phyloP scores from a whole-genome alignment of 2,888 invertebrate species.

The Zaprionus bogoriensis region DNA sequence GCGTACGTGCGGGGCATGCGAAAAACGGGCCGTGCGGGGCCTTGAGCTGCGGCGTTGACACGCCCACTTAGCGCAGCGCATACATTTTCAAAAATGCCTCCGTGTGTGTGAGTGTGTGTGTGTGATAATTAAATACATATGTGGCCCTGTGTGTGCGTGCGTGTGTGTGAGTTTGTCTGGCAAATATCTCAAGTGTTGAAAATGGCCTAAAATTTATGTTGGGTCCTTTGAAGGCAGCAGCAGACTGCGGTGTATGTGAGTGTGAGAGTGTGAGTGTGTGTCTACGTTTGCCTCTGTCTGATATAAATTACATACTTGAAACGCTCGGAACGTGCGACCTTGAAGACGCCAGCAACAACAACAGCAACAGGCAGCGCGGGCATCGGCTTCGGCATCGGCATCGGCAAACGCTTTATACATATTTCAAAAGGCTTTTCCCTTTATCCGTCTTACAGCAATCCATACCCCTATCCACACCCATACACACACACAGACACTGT shows the following conservation, averaged over 20 bases:
- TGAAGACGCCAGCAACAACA: slow-evolving; percentile 26
- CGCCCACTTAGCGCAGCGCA: slow-evolving; percentile 49
- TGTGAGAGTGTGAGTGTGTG: not conserved
- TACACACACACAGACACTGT: slow-evolving; percentile 53
- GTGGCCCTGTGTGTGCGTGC: not conserved
- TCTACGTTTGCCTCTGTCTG: slow-evolving; percentile 17
- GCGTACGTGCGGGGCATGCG: slow-evolving; percentile 60
- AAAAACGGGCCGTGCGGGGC: slow-evolving; percentile 10
- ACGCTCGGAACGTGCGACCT: slow-evolving; percentile 55
- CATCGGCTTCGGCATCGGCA: not conserved
- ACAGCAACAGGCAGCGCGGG: no score
- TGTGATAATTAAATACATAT: slow-evolving; percentile 41
- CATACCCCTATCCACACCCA: not conserved
- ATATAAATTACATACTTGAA: slow-evolving; percentile 56
- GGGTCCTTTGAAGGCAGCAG: slow-evolving; percentile 1
- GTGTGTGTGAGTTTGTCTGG: slow-evolving; percentile 22
- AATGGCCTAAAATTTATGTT: slow-evolving; percentile 55
- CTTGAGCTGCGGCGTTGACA: slow-evolving; percentile 31
- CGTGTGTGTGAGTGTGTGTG: slow-evolving; percentile 19
- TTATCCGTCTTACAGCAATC: not conserved
- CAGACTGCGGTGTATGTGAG: slow-evolving; percentile 3
- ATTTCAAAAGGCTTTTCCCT: slow-evolving; percentile 6
- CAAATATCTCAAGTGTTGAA: slow-evolving; percentile 60
- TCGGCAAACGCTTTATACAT: not conserved
- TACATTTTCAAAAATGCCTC: slow-evolving; percentile 38